phyloP scores from a whole-genome alignment of 2,113 vertebrate genomes.

The Sardina pilchardus region DNA sequence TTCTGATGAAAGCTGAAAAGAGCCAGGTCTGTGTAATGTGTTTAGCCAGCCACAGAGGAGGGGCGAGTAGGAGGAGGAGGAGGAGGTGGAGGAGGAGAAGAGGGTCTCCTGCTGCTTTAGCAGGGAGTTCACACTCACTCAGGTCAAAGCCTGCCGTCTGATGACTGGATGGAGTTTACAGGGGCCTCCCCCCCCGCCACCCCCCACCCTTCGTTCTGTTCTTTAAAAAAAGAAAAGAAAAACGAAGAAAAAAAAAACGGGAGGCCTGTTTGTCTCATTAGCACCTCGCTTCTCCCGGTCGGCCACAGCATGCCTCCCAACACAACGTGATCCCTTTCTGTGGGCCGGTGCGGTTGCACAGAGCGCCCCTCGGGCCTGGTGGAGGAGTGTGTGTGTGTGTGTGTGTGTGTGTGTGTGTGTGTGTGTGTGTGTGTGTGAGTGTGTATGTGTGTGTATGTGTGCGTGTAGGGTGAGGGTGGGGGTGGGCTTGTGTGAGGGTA shows the following conservation, averaged over 20 bases:
- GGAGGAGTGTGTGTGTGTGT: no score
- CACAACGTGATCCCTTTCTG: neutral
- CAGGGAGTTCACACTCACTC: conserved; percentile 26
- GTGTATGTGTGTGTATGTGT: no score
- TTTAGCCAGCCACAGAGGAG: neutral
- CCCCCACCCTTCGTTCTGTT: neutral
- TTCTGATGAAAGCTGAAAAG: neutral
- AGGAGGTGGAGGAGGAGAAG: neutral
- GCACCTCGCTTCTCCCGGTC: neutral
- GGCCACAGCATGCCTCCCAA: neutral
- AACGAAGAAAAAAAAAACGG: no score
- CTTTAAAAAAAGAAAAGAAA: neutral
- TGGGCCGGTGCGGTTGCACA: neutral
- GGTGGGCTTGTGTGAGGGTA: no score
- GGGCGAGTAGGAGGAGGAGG: neutral
- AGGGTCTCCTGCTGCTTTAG: conserved; percentile 15
- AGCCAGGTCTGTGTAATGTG: neutral
- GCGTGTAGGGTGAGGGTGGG: neutral
- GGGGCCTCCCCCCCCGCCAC: neutral
- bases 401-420: no score
- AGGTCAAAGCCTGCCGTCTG: neutral
- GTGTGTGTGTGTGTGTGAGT: no score
- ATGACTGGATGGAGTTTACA: conserved; percentile 1
- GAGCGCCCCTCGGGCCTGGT: neutral
- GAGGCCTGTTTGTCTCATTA: conserved; percentile 22